Evolutionary conservation across 2,888 invertebrate genomes (phyloP).

Genomic region (Platycheirus rosarum): DNA sequence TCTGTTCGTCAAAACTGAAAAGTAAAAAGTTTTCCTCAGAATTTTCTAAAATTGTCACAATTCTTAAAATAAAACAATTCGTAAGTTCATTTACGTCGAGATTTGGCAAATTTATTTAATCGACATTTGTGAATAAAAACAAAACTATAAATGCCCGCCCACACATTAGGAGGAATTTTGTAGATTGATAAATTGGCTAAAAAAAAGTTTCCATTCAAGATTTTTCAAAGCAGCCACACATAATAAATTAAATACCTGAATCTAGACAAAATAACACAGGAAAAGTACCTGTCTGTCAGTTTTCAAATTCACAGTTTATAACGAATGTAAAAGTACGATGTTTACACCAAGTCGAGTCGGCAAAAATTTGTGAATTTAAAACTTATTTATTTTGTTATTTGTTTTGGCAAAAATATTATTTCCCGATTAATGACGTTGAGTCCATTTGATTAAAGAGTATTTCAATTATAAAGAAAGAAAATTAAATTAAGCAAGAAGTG

Average conservation of each 20-base stretch:
- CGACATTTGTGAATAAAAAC: slow-evolving; percentile 29
- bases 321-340: no score
- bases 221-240: slow-evolving; percentile 16
- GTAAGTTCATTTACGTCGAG: slow-evolving; percentile 22
- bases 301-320: background rate
- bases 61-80: slow-evolving; percentile 24
- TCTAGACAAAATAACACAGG: slow-evolving; percentile 9
- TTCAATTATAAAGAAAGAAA: no score
- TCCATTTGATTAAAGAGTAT: no score
- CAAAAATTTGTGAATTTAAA: no score
- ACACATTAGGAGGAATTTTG: slow-evolving; percentile 9
- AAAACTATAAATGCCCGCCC: slow-evolving; percentile 38
- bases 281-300: slow-evolving; percentile 35
- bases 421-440: no score
- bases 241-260: slow-evolving; percentile 9
- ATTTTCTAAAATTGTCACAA: slow-evolving; percentile 13
- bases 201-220: slow-evolving; percentile 19
- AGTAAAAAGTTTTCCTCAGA: slow-evolving; percentile 16
- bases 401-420: no score
- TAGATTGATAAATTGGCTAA: background rate
- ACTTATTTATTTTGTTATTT: no score
- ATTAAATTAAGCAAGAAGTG: no score
- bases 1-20: slow-evolving; percentile 28
- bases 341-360: no score
- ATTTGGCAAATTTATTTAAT: slow-evolving; percentile 30